phyloP scores from a whole-genome alignment of 2,888 invertebrate genomes.

The Heteromyza rotundicornis region DNA sequence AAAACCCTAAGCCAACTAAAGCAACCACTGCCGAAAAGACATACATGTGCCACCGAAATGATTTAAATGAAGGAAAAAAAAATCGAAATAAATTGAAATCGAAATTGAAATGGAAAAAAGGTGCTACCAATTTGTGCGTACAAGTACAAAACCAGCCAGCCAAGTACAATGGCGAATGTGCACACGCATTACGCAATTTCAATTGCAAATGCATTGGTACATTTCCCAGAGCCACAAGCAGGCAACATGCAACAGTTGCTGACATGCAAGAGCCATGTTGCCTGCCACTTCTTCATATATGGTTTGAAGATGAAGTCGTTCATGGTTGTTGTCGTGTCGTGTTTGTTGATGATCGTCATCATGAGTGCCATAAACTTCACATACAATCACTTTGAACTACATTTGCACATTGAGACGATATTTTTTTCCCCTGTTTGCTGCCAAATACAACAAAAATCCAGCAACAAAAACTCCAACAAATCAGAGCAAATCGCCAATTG shows the following conservation, averaged over 20 bases:
- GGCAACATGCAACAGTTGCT: neutral
- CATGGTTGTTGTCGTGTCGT: too few species aligned
- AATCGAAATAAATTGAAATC: too few species aligned
- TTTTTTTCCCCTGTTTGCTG: neutral
- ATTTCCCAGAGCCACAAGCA: neutral
- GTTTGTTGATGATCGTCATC: neutral
- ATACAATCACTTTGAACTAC: slow-evolving; percentile 18
- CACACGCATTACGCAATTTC: slow-evolving; percentile 7
- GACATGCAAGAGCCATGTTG: neutral
- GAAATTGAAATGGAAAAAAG: too few species aligned
- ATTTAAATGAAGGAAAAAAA: too few species aligned
- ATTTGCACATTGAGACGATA: neutral
- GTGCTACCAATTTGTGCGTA: slow-evolving; percentile 8
- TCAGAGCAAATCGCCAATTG: too few species aligned
- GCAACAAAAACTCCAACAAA: neutral
- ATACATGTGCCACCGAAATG: neutral
- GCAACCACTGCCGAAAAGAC: too few species aligned
- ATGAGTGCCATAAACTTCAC: slow-evolving; percentile 12
- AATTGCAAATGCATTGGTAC: neutral
- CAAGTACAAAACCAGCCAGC: neutral
- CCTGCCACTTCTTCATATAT: too few species aligned
- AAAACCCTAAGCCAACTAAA: too few species aligned
- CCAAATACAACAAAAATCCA: slow-evolving; percentile 4
- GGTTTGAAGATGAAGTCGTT: too few species aligned
- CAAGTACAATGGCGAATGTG: neutral